These are phyloP conservation scores for Pogona vitticeps DNA, from an alignment of 2,113 vertebrate genomes.

Conservation along the genomic window DNA sequence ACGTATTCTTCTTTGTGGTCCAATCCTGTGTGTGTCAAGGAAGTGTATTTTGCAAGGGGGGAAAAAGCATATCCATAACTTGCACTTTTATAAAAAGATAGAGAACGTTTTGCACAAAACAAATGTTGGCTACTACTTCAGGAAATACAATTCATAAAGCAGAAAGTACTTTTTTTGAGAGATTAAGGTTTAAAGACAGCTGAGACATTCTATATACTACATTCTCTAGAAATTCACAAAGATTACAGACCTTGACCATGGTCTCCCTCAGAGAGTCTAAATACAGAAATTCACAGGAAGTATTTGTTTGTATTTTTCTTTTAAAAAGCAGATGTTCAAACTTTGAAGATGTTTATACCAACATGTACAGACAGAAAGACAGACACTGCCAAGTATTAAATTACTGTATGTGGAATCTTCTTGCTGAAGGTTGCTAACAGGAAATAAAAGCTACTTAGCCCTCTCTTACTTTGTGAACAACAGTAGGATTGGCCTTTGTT, in stretches of 20 bases:
- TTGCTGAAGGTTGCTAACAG: not conserved
- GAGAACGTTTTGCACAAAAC: not conserved
- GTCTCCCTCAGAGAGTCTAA: not conserved
- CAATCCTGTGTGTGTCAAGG: no score
- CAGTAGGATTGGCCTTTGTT: not conserved
- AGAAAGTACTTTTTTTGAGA: not conserved
- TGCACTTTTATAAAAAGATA: no score
- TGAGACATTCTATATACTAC: not conserved
- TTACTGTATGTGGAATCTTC: not conserved
- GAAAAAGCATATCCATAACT: no score
- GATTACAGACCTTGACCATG: not conserved
- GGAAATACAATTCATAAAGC: not conserved
- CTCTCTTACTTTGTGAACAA: not conserved
- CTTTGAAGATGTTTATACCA: not conserved
- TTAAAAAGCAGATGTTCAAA: not conserved
- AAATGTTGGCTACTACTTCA: not conserved
- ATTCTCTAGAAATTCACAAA: not conserved
- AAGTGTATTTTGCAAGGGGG: no score
- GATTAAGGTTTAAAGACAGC: not conserved
- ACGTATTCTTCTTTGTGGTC: not conserved
- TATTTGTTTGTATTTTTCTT: not conserved
- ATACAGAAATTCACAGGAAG: not conserved
- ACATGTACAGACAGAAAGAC: not conserved
- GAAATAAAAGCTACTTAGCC: not conserved
- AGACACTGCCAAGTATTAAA: not conserved